phyloP scores from a whole-genome alignment of 2,797 vertebrate genomes.

The Macroramphosus scolopax region DNA sequence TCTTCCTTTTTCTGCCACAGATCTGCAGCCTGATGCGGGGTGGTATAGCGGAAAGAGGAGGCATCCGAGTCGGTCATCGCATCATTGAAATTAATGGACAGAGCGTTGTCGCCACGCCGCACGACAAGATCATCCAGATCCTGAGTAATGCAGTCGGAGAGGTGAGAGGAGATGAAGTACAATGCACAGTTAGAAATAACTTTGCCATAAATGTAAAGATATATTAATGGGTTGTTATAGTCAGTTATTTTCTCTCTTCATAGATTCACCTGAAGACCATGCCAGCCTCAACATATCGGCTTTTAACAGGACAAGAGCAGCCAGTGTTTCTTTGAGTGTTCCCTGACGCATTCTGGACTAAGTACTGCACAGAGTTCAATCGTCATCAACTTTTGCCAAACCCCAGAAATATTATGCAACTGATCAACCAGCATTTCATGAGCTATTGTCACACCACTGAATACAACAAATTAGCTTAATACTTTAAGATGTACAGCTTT shows the following conservation, averaged over 20 bases:
- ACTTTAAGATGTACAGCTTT: slow-evolving; percentile 39
- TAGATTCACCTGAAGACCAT: slow-evolving; percentile 98
- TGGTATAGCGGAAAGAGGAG: slow-evolving; percentile 91
- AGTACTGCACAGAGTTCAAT: slow-evolving; percentile 35
- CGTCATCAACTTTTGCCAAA: slow-evolving; percentile 54
- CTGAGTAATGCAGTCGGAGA: slow-evolving; percentile 87
- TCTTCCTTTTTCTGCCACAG: slow-evolving; percentile 59
- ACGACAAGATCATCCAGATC: slow-evolving; percentile 91
- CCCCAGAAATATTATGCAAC: slow-evolving; percentile 62
- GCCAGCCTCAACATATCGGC: slow-evolving; percentile 93
- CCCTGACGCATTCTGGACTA: slow-evolving; percentile 17
- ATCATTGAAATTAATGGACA: slow-evolving; percentile 98
- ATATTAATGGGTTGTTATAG: not conserved
- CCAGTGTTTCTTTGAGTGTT: slow-evolving; percentile 86
- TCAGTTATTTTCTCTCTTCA: not conserved
- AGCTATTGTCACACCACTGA: slow-evolving; percentile 46
- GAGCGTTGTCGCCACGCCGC: slow-evolving; percentile 91
- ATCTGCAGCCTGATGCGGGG: slow-evolving; percentile 97
- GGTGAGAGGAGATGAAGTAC: slow-evolving; percentile 67
- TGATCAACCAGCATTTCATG: slow-evolving; percentile 25
- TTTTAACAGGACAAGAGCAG: slow-evolving; percentile 94
- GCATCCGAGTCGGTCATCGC: slow-evolving; percentile 92
- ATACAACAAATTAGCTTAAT: slow-evolving; percentile 16
- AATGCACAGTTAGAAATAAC: too few relatives aligned
- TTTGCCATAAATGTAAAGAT: not conserved